A percentile compares a stretch with the other conserved stretches of the same genome.
phyloP scores from a whole-genome alignment of 2,888 invertebrate genomes.

The Synergus umbraculus region DNA sequence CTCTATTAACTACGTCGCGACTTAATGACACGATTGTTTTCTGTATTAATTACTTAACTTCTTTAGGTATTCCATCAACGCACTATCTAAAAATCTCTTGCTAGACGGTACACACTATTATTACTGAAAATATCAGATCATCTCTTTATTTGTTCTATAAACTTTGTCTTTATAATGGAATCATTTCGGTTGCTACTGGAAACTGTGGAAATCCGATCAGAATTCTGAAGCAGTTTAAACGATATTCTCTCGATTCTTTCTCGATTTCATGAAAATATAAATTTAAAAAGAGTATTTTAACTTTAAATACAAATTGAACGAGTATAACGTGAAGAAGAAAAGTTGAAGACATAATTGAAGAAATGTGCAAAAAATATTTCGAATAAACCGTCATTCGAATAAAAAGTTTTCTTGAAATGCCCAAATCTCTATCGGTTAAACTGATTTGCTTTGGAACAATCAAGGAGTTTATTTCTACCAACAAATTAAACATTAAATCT shows the following conservation, averaged over 20 bases:
- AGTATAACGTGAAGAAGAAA: not conserved
- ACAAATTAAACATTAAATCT: not conserved
- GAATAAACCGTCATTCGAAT: not conserved
- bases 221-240: not conserved
- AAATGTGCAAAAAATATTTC: not conserved
- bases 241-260: not conserved
- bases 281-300: not conserved
- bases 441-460: not conserved
- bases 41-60: not conserved
- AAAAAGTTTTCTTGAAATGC: not conserved
- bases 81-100: not conserved
- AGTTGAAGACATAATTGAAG: not conserved
- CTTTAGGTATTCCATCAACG: not conserved
- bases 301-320: not conserved
- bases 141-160: not conserved
- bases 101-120: not conserved
- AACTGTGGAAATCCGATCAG: not conserved
- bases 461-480: not conserved
- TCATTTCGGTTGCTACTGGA: constrained; percentile 22
- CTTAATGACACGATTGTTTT: not conserved
- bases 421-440: not conserved
- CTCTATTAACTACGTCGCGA: not conserved
- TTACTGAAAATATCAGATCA: not conserved
- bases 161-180: constrained; percentile 25
- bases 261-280: not conserved